Evolutionary conservation across 2,888 invertebrate genomes (phyloP).

Genomic region (Stictocephala bisonia): DNA sequence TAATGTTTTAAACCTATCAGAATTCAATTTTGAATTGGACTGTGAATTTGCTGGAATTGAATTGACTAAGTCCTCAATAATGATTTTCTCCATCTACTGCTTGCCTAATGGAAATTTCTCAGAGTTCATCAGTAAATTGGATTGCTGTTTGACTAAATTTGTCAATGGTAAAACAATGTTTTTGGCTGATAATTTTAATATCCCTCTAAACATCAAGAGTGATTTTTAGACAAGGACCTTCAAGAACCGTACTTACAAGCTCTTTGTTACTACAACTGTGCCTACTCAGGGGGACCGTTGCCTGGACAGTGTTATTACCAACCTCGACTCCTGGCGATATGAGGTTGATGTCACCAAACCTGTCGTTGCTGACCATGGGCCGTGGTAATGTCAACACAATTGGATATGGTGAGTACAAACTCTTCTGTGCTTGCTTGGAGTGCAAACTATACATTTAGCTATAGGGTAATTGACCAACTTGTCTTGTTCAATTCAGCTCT

Average conservation of each 20-base stretch:
- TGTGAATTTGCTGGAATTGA: not conserved
- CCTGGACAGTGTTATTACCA: not conserved
- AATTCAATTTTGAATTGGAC: not conserved
- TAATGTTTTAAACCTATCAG: not conserved
- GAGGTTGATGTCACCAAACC: not conserved
- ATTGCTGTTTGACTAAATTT: not conserved
- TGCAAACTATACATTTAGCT: no score
- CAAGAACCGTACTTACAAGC: not conserved
- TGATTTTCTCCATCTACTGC: not conserved
- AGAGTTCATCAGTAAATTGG: not conserved
- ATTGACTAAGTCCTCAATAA: not conserved
- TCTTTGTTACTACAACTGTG: not conserved
- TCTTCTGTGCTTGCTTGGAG: not conserved
- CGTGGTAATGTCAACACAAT: not conserved
- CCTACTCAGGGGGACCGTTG: not conserved
- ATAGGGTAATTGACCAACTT: not conserved
- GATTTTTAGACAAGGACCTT: not conserved
- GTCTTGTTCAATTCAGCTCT: no score
- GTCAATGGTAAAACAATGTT: not conserved
- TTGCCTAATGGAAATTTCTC: not conserved
- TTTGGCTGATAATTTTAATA: not conserved
- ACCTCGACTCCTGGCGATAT: not conserved
- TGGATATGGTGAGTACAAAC: not conserved
- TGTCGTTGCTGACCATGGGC: not conserved
- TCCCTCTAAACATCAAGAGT: not conserved